These are phyloP conservation scores for Yasuhikotakia modesta DNA, from an alignment of 2,797 vertebrate genomes.

Conservation along the genomic window DNA sequence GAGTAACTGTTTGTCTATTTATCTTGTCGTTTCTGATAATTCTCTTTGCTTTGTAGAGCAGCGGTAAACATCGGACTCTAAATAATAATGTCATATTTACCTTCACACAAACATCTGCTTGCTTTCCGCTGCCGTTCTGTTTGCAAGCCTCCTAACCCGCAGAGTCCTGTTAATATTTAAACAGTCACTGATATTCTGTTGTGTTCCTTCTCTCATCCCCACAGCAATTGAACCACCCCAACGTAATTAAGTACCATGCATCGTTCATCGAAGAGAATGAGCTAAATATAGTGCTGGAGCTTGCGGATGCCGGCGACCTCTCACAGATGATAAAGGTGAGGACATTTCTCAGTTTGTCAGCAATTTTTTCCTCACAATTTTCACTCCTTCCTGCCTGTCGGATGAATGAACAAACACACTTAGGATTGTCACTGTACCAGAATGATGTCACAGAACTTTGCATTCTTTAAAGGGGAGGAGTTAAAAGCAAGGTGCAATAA, in stretches of 20 bases:
- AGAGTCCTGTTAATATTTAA: conserved; percentile 59
- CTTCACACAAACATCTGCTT: conserved; percentile 38
- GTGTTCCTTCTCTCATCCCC: conserved; percentile 34
- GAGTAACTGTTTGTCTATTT: conserved; percentile 29
- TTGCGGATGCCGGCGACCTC: conserved; percentile 95
- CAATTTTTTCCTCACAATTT: not conserved
- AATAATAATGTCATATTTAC: conserved; percentile 36
- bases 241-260: conserved; percentile 97
- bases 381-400: not conserved
- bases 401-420: not conserved
- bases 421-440: not conserved
- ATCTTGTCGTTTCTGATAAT: conserved; percentile 10
- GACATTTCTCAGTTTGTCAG: conserved; percentile 41
- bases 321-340: conserved; percentile 98
- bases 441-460: not conserved
- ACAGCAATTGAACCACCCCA: conserved; percentile 98
- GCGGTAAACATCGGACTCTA: conserved; percentile 9
- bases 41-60: conserved; percentile 24
- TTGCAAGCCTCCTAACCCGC: conserved; percentile 49
- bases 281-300: conserved; percentile 96
- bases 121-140: conserved; percentile 30
- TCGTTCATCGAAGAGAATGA: conserved; percentile 99
- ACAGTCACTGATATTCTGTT: conserved; percentile 58
- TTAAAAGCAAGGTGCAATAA: conserved; percentile 29
- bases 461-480: not conserved